Evolutionary conservation across 2,113 vertebrate species (phyloP), one percentile per base, ranked within the genome.

Genomic region (Sturnira hondurensis): DNA sequence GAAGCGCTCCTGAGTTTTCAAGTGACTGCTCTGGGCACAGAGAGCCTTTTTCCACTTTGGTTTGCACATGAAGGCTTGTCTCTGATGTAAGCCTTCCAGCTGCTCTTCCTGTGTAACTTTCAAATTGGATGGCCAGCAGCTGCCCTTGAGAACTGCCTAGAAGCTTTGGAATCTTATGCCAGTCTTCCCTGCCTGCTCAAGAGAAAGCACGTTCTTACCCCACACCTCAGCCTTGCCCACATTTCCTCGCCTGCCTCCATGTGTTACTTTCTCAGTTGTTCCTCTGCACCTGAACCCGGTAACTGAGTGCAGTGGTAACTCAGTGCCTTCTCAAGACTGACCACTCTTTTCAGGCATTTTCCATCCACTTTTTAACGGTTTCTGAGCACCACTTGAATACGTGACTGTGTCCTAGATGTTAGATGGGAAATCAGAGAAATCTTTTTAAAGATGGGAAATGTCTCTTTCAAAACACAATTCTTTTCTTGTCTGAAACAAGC

Each of bases 21-120:
- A 96, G 95, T 87, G 97, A 81, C 74, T 80, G 63, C 93, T 83
- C 87, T 97, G 97, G 97, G 97, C 95, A 96, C 67, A 0, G 52
- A 67, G 38, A 94, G 73, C 63, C 82, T 96, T 98, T 98, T 97
- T 97, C 96, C 95, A 95, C 78, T 95, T 65, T 2, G 41, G 81
- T 96, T 96, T 97, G 96, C 45, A 67, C 95, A 96, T 74, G 89
- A 90, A 89, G 85, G 19, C 95, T 86, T 77, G 85, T 91, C 52
- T 95, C 95, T 97, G 92, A 96, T 96, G 94, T 96, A 78, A 97
- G 92, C 54, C 86, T 80, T 96, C 93, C 91, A 95, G 94, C 94
- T 97, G 96, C 91, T 94, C 86, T 95, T 93, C 90, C 96, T 96
- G 90, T 85, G 91, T 82, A 83, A 36, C 94, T 96, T 96, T 96